Evolutionary conservation across 2,797 vertebrate genomes (phyloP).

Genomic region (Chiroxiphia lanceolata): DNA sequence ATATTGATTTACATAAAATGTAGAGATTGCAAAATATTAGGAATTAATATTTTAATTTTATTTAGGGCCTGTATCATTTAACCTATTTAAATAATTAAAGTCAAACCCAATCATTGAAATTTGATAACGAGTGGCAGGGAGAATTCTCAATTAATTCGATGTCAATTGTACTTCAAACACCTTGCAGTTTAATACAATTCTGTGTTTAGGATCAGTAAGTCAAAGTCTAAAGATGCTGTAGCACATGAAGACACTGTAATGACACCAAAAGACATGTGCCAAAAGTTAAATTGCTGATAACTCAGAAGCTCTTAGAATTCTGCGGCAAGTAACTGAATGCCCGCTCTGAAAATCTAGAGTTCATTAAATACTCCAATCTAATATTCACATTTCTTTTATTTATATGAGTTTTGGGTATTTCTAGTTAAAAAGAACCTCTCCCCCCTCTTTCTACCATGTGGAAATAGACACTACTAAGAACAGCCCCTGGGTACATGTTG

Average conservation of each 20-base stretch:
- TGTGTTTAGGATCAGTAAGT: background rate
- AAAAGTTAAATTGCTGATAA: background rate
- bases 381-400: background rate
- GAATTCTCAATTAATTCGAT: background rate
- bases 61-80: background rate
- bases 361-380: background rate
- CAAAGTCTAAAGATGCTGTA: background rate
- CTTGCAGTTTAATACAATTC: background rate
- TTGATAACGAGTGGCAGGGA: background rate
- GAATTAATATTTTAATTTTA: slow-evolving; percentile 61
- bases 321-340: background rate
- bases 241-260: background rate
- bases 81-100: slow-evolving; percentile 30
- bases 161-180: background rate
- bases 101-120: slow-evolving; percentile 39
- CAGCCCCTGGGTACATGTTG: background rate
- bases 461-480: background rate
- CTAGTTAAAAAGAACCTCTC: background rate
- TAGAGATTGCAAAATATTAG: slow-evolving; percentile 56
- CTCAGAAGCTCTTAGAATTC: background rate
- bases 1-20: slow-evolving; percentile 49
- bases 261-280: background rate
- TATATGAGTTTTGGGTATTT: background rate
- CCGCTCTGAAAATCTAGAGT: background rate
- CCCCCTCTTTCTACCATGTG: background rate